These are phyloP conservation scores for Coremacera marginata DNA, from an alignment of 2,888 invertebrate genomes.

Conservation along the genomic window DNA sequence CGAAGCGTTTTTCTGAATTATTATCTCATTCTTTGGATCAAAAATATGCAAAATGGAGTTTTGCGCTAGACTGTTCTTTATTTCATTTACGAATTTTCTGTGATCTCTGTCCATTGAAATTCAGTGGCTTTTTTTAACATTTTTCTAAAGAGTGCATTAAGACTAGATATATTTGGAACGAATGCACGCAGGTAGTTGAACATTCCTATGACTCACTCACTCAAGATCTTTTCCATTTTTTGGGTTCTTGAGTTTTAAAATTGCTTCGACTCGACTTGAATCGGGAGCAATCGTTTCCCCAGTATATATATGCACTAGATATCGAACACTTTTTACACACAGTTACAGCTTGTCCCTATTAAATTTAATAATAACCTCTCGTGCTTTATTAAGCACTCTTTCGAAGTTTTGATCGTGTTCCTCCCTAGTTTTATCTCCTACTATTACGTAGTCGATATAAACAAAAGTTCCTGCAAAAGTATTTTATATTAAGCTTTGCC, in stretches of 20 bases:
- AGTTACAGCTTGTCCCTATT: conserved; percentile 36
- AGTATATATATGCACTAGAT: conserved; percentile 45
- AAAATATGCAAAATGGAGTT: conserved; percentile 34
- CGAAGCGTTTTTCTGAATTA: conserved; percentile 38
- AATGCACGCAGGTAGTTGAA: conserved; percentile 44
- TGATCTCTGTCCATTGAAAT: conserved; percentile 47
- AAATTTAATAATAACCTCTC: conserved; percentile 31
- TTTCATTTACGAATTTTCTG: conserved; percentile 43
- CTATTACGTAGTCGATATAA: conserved; percentile 43
- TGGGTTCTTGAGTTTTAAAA: conserved; percentile 42
- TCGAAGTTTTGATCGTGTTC: conserved; percentile 41
- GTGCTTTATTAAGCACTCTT: conserved; percentile 31
- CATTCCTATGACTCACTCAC: conserved; percentile 53
- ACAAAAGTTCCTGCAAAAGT: conserved; percentile 27
- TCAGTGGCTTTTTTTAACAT: conserved; percentile 42
- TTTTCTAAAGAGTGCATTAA: not conserved
- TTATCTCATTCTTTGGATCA: conserved; percentile 36
- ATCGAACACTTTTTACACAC: conserved; percentile 51
- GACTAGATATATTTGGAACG: conserved; percentile 42
- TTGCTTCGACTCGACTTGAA: conserved; percentile 40
- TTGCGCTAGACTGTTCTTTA: conserved; percentile 49
- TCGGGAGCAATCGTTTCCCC: conserved; percentile 42
- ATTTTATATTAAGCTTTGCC: not conserved
- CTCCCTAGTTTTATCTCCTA: conserved; percentile 21
- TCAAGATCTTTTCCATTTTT: conserved; percentile 51